Percentiles rank a stretch among this genome's conserved stretches.
These are phyloP conservation scores for Hesperophylax magnus DNA, from an alignment of 1,140 invertebrate species.

Conservation along the genomic window DNA sequence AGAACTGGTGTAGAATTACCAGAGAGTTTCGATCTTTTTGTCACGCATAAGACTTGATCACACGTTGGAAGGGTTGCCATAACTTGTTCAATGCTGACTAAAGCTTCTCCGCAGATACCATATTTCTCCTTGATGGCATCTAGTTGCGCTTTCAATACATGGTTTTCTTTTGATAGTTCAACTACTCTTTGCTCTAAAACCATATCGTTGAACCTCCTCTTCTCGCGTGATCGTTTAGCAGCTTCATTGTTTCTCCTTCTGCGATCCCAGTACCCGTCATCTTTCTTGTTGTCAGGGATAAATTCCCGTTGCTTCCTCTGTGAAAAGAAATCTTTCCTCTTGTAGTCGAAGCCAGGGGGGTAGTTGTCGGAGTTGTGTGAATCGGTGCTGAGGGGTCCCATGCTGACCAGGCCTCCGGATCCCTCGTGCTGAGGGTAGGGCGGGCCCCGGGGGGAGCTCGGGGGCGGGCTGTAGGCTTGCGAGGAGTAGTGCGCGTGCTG, in stretches of 20 bases:
- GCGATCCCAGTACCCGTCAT: conserved; percentile 97
- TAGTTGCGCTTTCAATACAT: conserved; percentile 92
- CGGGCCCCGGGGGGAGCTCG: conserved; percentile 64
- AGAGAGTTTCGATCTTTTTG: conserved; percentile 82
- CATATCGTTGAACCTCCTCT: conserved; percentile 97
- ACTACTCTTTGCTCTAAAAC: conserved; percentile 94
- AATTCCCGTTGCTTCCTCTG: conserved; percentile 96
- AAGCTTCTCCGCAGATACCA: conserved; percentile 88
- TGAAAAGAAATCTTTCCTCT: conserved; percentile 84
- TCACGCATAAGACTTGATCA: conserved; percentile 86
- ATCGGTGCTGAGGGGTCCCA: conserved; percentile 63
- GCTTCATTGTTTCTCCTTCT: conserved; percentile 96
- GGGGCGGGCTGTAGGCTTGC: conserved; percentile 60
- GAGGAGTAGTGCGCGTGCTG: conserved; percentile 59
- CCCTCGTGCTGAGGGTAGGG: conserved; percentile 40
- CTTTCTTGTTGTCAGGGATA: conserved; percentile 97
- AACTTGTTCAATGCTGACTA: conserved; percentile 90
- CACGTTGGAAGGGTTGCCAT: conserved; percentile 85
- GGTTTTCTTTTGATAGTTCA: conserved; percentile 95
- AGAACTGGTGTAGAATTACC: conserved; percentile 68
- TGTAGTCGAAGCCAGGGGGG: conserved; percentile 71
- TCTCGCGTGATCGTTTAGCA: conserved; percentile 94
- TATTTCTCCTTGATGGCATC: conserved; percentile 94
- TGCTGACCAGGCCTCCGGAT: conserved; percentile 57
- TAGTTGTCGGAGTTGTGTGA: conserved; percentile 66